phyloP scores from a whole-genome alignment of 2,888 invertebrate genomes.

The Venusia cambrica region DNA sequence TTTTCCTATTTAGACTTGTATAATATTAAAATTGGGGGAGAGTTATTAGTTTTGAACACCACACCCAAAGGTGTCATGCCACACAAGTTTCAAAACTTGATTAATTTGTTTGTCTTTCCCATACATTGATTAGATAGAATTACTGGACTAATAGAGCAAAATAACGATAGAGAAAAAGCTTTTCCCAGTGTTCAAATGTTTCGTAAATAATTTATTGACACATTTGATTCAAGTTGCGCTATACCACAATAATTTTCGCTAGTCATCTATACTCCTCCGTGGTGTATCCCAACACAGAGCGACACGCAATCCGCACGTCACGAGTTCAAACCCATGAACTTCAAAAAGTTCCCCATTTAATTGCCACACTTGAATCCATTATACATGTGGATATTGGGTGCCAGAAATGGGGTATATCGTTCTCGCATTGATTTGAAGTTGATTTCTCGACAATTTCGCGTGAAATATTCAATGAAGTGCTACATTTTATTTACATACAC shows the following conservation, averaged over 20 bases:
- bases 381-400: slow-evolving; percentile 64
- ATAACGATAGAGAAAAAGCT: no score
- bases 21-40: no score
- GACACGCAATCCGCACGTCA: slow-evolving; percentile 20
- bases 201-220: no score
- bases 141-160: no score
- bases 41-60: no score
- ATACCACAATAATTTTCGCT: slow-evolving; percentile 21
- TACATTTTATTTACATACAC: slow-evolving; percentile 53
- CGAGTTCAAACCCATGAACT: slow-evolving; percentile 50
- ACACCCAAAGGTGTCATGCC: no score
- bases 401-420: slow-evolving; percentile 67
- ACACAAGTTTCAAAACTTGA: no score
- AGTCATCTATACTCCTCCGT: slow-evolving; percentile 8
- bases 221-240: no score
- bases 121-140: no score
- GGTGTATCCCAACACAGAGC: slow-evolving; percentile 22
- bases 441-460: slow-evolving; percentile 41
- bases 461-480: slow-evolving; percentile 58
- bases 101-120: no score
- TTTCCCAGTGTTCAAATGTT: no score
- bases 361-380: slow-evolving; percentile 74
- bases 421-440: slow-evolving; percentile 60
- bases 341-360: slow-evolving; percentile 56
- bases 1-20: no score